Base-by-base conservation (phyloP, 2,888 invertebrate species). In the Platycnemis pennipes region DNA sequence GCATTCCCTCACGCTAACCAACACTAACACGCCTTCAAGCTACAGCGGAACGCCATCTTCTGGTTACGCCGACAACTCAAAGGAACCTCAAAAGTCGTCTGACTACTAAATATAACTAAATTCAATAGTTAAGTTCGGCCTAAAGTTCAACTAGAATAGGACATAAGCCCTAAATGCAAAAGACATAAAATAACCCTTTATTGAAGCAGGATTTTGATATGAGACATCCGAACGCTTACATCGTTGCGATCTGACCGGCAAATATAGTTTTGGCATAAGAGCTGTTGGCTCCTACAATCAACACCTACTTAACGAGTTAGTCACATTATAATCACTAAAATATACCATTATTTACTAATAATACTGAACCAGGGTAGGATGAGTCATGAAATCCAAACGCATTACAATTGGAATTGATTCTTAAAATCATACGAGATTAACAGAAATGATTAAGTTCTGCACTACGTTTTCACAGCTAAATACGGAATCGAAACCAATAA, bases 1-100 rank as follows among this genome's bases (percentile, higher is more conserved):
- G 56, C 44, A 44, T 63, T 91, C 44, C 63, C 63, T 44, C 45
- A 11, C n/a, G 2, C 63, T 69, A 91, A 69, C 63, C 44, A 63
- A 26, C 44, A 46, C 63, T 91, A 91, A 69, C 91, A 63, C 91
- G 69, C 63, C 19, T 44, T 69, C 91, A 91, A 44, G 91, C 26
- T 44, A 37, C 42, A 37, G 44, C 56, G 26, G 69, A 56, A 91
- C 91, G 91, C 91, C 91, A 91, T 91, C 91, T 91, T 91, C 63
- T 69, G 91, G 63, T 56, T 91, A 91, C 91, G 91, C 91, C 56
- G 63, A 91, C 91, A 91, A 91, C 91, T 91, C 63, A 44, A n/a
- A 91, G 42, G 63, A 63, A 91, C 91, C 91, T 63, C 63, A 63
- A 91, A 91, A 91, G 91, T 91, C 91, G 91, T 91, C 91, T 91